Evolutionary conservation across 2,888 invertebrate species (phyloP).

Genomic region (Limnephilus auricula): DNA sequence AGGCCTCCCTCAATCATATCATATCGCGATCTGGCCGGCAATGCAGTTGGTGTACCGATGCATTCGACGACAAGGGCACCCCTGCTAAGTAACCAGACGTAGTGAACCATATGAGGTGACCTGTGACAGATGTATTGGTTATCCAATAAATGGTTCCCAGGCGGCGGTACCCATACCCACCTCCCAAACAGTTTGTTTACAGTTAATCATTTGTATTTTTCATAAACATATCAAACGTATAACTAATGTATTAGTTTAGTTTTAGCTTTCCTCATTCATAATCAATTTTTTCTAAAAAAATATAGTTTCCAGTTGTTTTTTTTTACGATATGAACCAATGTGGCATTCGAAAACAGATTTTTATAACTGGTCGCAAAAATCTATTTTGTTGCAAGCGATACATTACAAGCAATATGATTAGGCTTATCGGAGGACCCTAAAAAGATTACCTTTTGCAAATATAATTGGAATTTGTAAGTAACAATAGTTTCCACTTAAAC

Average conservation of each 20-base stretch:
- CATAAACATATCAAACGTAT: not conserved
- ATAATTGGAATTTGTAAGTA: not conserved
- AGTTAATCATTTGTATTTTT: not conserved
- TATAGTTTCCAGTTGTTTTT: not conserved
- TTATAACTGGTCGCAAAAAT: not conserved
- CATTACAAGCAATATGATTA: not conserved
- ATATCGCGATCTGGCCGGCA: too few relatives aligned
- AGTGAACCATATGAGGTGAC: too few relatives aligned
- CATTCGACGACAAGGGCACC: too few relatives aligned
- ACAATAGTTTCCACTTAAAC: not conserved
- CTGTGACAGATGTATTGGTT: too few relatives aligned
- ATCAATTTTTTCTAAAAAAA: not conserved
- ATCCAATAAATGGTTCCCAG: too few relatives aligned
- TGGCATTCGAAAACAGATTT: not conserved
- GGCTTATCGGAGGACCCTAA: not conserved
- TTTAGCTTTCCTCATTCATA: not conserved
- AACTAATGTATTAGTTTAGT: not conserved
- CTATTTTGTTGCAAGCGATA: not conserved
- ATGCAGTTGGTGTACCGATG: too few relatives aligned
- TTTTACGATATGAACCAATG: not conserved
- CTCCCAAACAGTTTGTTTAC: too few relatives aligned
- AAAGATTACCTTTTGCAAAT: not conserved
- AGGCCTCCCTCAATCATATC: too few relatives aligned
- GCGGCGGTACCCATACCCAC: too few relatives aligned
- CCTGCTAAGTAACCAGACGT: too few relatives aligned